A percentile compares a stretch with the other conserved stretches of the same genome.
These are phyloP conservation scores for Etheostoma nigrum DNA, from an alignment of 2,797 vertebrate species.

Conservation along the genomic window DNA sequence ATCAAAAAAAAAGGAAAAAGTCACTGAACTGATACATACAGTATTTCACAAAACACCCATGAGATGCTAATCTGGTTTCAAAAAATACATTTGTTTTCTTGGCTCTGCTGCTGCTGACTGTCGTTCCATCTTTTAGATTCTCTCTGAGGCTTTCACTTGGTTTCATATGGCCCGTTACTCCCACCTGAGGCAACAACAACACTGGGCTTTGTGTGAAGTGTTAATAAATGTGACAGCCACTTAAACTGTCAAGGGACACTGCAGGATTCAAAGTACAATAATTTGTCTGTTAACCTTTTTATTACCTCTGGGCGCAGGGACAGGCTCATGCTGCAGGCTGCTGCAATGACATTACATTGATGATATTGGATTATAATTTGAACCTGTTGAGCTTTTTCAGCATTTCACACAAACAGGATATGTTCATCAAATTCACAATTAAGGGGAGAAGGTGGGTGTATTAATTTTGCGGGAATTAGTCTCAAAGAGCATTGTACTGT, in stretches of 20 bases:
- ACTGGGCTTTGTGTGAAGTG: constrained; percentile 54
- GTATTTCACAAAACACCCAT: not conserved
- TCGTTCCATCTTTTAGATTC: not conserved
- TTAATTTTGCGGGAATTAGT: constrained; percentile 5
- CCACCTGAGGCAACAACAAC: constrained; percentile 43
- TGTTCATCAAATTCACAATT: constrained; percentile 17
- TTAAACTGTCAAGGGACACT: constrained; percentile 42
- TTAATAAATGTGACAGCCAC: constrained; percentile 62
- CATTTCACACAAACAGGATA: not conserved
- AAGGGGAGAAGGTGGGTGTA: not conserved
- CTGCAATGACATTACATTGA: constrained; percentile 36
- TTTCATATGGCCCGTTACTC: constrained; percentile 36
- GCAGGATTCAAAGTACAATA: constrained; percentile 53
- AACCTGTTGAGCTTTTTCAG: constrained; percentile 19
- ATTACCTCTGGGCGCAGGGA: constrained; percentile 60
- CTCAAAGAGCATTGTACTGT: not conserved
- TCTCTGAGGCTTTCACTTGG: constrained; percentile 35
- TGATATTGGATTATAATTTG: constrained; percentile 36
- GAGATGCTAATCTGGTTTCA: not conserved
- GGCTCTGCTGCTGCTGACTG: not conserved
- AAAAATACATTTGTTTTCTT: constrained; percentile 24
- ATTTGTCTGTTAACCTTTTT: constrained; percentile 59
- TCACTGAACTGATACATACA: not conserved
- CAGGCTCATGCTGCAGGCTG: constrained; percentile 11
- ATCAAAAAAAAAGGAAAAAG: not conserved